Percentiles rank a stretch among this genome's conserved stretches.
phyloP scores from a whole-genome alignment of 2,113 vertebrate species.

The Corapipo altera region DNA sequence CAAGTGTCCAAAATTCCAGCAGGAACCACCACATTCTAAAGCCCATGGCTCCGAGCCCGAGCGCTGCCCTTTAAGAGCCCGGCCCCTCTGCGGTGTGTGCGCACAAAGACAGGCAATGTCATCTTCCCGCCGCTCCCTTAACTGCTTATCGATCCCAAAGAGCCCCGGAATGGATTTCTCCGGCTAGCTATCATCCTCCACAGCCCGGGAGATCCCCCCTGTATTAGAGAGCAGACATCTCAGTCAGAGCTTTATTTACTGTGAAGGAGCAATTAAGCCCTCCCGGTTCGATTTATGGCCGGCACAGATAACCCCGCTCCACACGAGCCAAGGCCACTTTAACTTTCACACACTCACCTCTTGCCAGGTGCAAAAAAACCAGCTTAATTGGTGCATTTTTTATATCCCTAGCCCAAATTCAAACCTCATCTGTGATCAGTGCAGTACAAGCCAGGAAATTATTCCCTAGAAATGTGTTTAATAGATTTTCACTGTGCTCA shows the following conservation, averaged over 20 bases:
- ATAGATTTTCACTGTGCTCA: not conserved
- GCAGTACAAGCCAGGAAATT: not conserved
- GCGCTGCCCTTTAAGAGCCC: not conserved
- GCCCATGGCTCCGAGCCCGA: not conserved
- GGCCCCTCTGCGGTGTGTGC: rapidly evolving
- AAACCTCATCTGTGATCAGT: not conserved
- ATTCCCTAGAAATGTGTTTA: not conserved
- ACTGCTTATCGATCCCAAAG: constrained; percentile 42
- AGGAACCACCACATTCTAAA: not conserved
- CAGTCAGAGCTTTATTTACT: constrained; percentile 45
- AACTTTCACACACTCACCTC: not conserved
- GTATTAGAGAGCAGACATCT: not conserved
- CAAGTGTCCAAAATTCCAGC: not conserved
- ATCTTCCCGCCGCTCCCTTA: not conserved
- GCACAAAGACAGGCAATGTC: constrained; percentile 21
- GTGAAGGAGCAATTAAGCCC: constrained; percentile 1
- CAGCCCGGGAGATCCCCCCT: not conserved
- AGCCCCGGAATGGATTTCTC: constrained; percentile 17
- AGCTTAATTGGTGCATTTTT: not conserved
- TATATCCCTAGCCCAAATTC: not conserved
- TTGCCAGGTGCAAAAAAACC: not conserved
- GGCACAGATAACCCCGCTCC: not conserved
- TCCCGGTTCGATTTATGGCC: not conserved
- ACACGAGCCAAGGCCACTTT: not conserved
- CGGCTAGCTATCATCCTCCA: not conserved